Evolutionary conservation across 2,797 vertebrate species (phyloP).

Genomic region (Parauchenoglanis punctatus): DNA sequence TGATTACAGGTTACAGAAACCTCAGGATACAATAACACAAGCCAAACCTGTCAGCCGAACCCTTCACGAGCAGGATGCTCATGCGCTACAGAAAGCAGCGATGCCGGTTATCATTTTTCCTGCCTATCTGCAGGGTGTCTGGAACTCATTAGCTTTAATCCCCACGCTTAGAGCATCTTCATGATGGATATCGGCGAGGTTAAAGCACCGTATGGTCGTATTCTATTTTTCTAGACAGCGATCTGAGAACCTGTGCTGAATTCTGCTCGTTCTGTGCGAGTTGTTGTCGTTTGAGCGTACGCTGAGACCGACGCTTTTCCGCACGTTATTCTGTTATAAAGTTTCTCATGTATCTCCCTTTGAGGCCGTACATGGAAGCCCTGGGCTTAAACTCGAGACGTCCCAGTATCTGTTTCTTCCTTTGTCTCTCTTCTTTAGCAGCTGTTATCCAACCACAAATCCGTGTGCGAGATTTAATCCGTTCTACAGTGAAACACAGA

Average conservation of each 20-base stretch:
- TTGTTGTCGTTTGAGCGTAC: neutral
- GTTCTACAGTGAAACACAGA: conserved; percentile 32
- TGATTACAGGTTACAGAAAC: conserved; percentile 38
- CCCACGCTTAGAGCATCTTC: conserved; percentile 17
- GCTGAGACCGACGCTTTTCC: conserved; percentile 5
- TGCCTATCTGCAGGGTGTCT: conserved; percentile 26
- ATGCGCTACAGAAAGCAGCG: neutral
- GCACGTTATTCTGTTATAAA: neutral
- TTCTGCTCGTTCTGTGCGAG: neutral
- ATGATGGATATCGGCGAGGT: conserved; percentile 24
- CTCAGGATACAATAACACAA: neutral
- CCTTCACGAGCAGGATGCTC: conserved; percentile 9
- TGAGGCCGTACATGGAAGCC: neutral
- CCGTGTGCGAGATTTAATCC: conserved; percentile 32
- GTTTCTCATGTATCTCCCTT: conserved; percentile 22
- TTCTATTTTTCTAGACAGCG: neutral
- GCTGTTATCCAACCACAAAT: conserved; percentile 43
- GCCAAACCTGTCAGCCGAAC: conserved; percentile 53
- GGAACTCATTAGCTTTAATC: conserved; percentile 34
- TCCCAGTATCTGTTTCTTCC: conserved; percentile 40
- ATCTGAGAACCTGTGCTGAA: neutral
- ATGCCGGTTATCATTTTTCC: neutral
- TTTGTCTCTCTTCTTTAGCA: conserved; percentile 45
- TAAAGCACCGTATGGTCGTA: neutral
- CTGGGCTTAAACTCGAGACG: conserved; percentile 32